Evolutionary conservation across 1,140 invertebrate species (phyloP), one percentile per base, ranked within the genome.

Genomic region (Galendromus occidentalis): DNA sequence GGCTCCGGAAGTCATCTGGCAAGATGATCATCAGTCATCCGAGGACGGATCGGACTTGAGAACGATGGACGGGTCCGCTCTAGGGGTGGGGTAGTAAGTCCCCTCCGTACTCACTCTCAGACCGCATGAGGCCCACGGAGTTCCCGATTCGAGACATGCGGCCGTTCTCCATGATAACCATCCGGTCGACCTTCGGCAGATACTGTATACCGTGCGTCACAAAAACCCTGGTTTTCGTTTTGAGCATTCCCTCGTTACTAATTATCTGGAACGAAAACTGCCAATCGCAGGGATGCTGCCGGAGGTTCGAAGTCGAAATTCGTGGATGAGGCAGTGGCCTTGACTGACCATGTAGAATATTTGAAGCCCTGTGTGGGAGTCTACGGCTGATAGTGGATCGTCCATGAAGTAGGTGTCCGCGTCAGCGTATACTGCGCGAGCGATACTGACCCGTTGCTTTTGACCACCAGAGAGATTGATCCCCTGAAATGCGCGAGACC

Each of bases 401-500:
- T 79, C 77, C 25, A 79, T 66, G 2, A 78, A 45, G 66, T 75
- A 77, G n/a, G 78, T 70, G 65, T 76, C 74, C 44, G 69, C 67
- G 66, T 77, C 70, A 55, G 82, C 80, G 74, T 91, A 92, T 2
- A 63, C 71, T 7, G 71, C 71, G 28, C 45, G 45, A 20, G 94
- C 93, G 45, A 98, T 78, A 67, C 87, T 90, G 18, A 98, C 87
- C 70, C 94, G 81, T 75, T 96, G 91, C 74, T 98, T 98, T 74
- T 98, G 94, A 30, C 94, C 94, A 51, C 94, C 94, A 64, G 88
- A 93, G 66, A 98, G 78, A 77, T 96, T 98, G 69, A 98, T 93
- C 59, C 86, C 86, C 74, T 76, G 65, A 12, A 66, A 67, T 18
- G 68, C 12, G 64, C 44, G 42, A 47, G 45, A 47, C 14, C 4